phyloP scores from a whole-genome alignment of 2,797 vertebrate genomes.

The Iguana delicatissima region DNA sequence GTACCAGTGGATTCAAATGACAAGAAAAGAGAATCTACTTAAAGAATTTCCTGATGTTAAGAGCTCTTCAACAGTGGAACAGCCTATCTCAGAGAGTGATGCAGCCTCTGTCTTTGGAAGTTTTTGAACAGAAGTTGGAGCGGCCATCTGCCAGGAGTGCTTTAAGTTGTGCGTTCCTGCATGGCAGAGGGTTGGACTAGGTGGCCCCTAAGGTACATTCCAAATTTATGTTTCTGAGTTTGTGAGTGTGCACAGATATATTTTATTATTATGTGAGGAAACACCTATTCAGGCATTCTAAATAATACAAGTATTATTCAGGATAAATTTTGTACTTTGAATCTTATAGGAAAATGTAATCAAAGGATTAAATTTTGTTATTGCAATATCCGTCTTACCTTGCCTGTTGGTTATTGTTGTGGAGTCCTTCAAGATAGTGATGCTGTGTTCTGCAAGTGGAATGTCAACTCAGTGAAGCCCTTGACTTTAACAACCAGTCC shows the following conservation, averaged over 20 bases:
- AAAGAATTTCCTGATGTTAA: no score
- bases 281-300: not conserved
- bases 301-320: not conserved
- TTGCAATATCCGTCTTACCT: not conserved
- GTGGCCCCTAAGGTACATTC: no score
- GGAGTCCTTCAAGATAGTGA: conserved; percentile 16
- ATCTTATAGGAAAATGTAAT: not conserved
- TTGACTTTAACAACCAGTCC: conserved; percentile 52
- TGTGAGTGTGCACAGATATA: not conserved
- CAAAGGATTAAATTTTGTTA: conserved; percentile 4
- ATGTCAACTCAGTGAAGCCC: conserved; percentile 33
- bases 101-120: no score
- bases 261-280: not conserved
- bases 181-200: no score
- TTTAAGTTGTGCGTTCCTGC: no score
- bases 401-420: conserved; percentile 1
- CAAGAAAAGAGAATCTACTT: no score
- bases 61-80: no score
- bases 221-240: not conserved
- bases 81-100: no score
- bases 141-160: no score
- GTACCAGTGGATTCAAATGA: no score
- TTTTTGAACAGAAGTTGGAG: no score
- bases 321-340: not conserved
- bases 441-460: conserved; percentile 24